Evolutionary conservation across 2,113 vertebrate genomes (phyloP).

Genomic region (Malurus alboscapulatus): DNA sequence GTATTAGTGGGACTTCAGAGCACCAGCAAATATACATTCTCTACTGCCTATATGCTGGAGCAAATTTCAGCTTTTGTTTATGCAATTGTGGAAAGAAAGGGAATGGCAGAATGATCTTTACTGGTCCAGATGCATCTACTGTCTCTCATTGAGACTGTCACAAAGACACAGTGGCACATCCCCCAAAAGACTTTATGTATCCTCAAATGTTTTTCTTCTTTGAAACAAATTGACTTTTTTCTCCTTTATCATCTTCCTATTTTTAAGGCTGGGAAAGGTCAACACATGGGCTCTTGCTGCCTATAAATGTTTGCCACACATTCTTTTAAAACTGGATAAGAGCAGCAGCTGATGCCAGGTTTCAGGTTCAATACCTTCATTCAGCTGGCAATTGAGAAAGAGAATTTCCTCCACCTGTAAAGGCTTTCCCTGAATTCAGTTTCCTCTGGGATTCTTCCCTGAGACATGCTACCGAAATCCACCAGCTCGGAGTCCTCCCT

Average conservation of each 20-base stretch:
- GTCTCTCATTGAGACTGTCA: not conserved
- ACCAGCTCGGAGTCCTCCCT: not conserved
- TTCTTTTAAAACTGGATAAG: not conserved
- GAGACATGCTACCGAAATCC: not conserved
- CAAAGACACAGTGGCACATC: not conserved
- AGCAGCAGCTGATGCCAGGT: not conserved
- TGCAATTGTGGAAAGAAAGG: not conserved
- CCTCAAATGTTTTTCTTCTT: not conserved
- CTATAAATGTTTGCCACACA: not conserved
- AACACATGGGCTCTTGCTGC: not conserved
- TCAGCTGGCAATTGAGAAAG: not conserved
- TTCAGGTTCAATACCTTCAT: not conserved
- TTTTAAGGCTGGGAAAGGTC: not conserved
- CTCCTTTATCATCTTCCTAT: not conserved
- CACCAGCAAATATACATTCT: not conserved
- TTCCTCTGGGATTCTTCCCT: not conserved
- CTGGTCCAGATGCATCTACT: not conserved
- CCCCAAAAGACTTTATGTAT: not conserved
- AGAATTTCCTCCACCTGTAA: not conserved
- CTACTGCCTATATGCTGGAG: not conserved
- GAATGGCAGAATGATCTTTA: conserved; percentile 19
- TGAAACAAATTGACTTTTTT: not conserved
- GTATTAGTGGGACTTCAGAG: not conserved
- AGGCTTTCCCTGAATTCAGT: not conserved
- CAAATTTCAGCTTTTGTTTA: not conserved